Conservation (phyloP, 2,113 vertebrate genomes). For the Illadopsis cleaveri region DNA sequence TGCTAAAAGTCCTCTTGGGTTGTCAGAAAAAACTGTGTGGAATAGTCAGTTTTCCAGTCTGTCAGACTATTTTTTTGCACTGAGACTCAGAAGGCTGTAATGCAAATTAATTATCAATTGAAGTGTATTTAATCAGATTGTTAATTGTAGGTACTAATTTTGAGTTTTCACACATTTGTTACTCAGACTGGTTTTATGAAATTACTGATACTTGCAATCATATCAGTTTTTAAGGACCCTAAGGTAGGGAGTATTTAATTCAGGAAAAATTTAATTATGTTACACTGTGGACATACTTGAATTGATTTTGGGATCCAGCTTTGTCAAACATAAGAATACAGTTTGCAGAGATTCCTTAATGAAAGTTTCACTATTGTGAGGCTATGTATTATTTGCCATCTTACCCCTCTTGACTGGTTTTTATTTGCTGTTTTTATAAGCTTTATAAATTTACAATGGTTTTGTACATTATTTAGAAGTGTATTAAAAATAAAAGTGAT, state of each 20-base stretch:
- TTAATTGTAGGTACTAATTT: background rate
- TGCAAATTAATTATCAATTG: background rate
- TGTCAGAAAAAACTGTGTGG: background rate
- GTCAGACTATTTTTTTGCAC: background rate
- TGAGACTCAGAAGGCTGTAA: background rate
- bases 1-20: background rate
- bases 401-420: background rate
- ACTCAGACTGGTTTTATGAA: background rate
- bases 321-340: background rate
- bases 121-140: background rate
- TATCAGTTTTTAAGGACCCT: background rate
- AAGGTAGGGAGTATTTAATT: background rate
- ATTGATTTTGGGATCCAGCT: background rate
- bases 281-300: background rate
- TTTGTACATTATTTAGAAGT: background rate
- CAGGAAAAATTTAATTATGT: background rate
- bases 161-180: background rate
- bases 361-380: background rate
- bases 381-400: background rate
- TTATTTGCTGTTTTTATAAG: background rate
- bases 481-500: constrained; percentile 21
- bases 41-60: background rate
- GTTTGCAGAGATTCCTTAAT: background rate
- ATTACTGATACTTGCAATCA: background rate
- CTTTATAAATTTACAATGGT: background rate